Conservation (phyloP, 2,797 vertebrate species). For the Rachycentron canadum region DNA sequence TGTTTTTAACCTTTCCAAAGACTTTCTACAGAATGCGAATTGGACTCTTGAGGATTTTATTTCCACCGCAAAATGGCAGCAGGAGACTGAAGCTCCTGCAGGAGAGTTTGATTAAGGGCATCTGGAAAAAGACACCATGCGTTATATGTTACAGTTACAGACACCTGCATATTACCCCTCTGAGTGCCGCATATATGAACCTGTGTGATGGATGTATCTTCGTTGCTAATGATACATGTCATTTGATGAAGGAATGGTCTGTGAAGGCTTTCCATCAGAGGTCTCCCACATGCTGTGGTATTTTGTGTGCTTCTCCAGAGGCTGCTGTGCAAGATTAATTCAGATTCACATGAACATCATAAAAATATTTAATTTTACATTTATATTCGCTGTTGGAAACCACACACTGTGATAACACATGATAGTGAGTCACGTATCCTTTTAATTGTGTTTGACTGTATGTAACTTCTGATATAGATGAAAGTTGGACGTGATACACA, state of each 20-base stretch:
- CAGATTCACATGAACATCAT: neutral
- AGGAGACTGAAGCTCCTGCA: neutral
- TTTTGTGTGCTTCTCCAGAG: neutral
- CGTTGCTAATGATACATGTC: neutral
- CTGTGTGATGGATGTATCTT: neutral
- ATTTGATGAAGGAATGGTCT: neutral
- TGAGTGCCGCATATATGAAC: neutral
- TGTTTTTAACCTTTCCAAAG: neutral
- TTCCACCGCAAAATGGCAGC: neutral
- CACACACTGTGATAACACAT: neutral
- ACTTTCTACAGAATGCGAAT: neutral
- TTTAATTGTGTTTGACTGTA: neutral
- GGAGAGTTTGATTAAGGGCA: neutral
- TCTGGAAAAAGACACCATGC: neutral
- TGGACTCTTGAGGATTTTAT: neutral
- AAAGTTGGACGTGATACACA: neutral
- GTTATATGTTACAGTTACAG: neutral
- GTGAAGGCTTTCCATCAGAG: neutral
- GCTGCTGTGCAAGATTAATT: neutral
- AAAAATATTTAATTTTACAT: neutral
- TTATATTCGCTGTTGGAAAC: neutral
- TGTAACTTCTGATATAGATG: neutral
- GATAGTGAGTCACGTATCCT: neutral
- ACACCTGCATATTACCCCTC: neutral
- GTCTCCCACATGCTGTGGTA: neutral